Evolutionary conservation across 2,888 invertebrate genomes (phyloP), one percentile per base, ranked within the genome.

Genomic region (Lasioglossum leucozonium): DNA sequence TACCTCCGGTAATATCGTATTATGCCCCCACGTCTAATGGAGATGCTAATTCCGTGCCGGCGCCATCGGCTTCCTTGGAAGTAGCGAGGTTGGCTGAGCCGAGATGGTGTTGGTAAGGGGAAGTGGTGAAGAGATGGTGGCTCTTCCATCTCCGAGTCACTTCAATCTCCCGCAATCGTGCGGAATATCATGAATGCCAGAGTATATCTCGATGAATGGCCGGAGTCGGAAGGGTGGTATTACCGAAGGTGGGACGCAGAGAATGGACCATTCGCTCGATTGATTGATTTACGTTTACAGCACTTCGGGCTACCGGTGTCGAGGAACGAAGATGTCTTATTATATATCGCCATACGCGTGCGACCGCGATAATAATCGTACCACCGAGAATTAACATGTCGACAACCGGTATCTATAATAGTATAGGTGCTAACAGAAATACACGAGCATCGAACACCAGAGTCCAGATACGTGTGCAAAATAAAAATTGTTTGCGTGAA

Each of bases 41-140:
- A 94, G 93, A 94, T 92, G 93, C 93, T 94, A 93, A 94, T 93
- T 94, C 92, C 90, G 88, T 91, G 90, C 91, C 89, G 90, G 85
- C 84, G 87, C 88, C 87, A 87, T 85, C 90, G 85, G 89, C 87
- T 88, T 91, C 88, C 89, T 88, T 86, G 87, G 76, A 86, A 87
- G 82, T 85, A 84, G 86, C 84, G 77, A 82, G 86, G 77, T 87
- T 82, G 86, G 88, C 76, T 81, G 80, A 71, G 75, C 37, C 58
- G 82, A 81, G 79, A 75, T 86, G 72, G 72, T 79, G 83, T 75
- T 81, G 55, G 82, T 34, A 55, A 69, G 79, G 81, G 81, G 72
- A 82, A 76, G 82, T 83, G 87, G 81, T 30, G 81, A 85, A 87
- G 84, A 74, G 81, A 77, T 77, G 79, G 85, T 76, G 84, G 86